phyloP scores from a whole-genome alignment of 2,888 invertebrate genomes.

The Eupsilia transversa region DNA sequence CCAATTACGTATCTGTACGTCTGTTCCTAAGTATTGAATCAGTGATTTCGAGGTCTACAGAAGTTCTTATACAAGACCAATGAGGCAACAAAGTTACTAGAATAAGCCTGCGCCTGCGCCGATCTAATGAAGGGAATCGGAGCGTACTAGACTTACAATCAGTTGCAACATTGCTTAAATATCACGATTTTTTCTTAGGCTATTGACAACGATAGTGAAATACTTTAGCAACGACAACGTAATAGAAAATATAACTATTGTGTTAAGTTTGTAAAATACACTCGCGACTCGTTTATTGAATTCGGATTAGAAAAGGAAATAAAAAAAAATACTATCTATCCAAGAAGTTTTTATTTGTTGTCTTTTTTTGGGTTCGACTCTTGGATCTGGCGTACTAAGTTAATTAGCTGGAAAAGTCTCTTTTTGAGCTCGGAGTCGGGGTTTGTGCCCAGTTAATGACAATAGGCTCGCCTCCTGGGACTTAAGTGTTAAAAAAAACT shows the following conservation, averaged over 20 bases:
- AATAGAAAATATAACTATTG: constrained; percentile 32
- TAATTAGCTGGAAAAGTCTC: too few relatives aligned
- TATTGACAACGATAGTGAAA: constrained; percentile 27
- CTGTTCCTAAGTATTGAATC: neutral
- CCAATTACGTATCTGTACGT: neutral
- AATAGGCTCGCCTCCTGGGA: too few relatives aligned
- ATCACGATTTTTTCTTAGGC: constrained; percentile 47
- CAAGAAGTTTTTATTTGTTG: too few relatives aligned
- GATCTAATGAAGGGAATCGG: constrained; percentile 61
- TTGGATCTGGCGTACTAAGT: too few relatives aligned
- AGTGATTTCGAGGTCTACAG: neutral
- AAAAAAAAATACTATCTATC: neutral
- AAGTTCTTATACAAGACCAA: constrained; percentile 51
- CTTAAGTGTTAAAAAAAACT: too few relatives aligned
- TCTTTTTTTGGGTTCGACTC: too few relatives aligned
- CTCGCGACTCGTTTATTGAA: neutral
- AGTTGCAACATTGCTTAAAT: constrained; percentile 41
- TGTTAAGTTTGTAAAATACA: constrained; percentile 2
- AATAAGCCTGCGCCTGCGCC: constrained; percentile 40
- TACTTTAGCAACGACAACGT: constrained; percentile 37
- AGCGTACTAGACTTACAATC: constrained; percentile 49
- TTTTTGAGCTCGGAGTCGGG: too few relatives aligned
- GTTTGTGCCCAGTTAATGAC: too few relatives aligned
- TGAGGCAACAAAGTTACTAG: constrained; percentile 43
- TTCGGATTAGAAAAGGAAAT: too few relatives aligned